Conservation (phyloP, 2,113 vertebrate genomes). For the Austrofundulus limnaeus region DNA sequence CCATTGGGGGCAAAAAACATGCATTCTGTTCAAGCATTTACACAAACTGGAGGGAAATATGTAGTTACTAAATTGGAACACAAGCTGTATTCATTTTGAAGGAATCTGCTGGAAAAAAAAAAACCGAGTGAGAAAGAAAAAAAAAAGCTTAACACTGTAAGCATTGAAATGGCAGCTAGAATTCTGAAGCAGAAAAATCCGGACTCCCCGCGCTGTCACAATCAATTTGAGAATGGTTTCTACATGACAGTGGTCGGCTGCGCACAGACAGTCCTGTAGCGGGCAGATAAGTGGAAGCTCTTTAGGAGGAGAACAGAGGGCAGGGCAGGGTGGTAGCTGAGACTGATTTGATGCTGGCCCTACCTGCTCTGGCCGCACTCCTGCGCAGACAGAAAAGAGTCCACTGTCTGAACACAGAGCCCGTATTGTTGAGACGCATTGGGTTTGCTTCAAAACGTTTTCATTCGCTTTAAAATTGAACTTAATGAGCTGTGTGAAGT, state of each 20-base stretch:
- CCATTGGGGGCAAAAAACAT: constrained; percentile 16
- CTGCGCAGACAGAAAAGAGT: constrained; percentile 55
- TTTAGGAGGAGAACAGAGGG: constrained; percentile 71
- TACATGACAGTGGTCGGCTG: constrained; percentile 66
- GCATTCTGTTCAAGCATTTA: constrained; percentile 56
- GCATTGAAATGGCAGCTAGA: constrained; percentile 52
- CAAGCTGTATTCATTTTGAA: constrained; percentile 64
- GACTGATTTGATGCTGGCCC: constrained; percentile 68
- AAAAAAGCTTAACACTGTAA: constrained; percentile 65
- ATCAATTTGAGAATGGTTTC: constrained; percentile 76
- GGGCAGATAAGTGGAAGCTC: constrained; percentile 79
- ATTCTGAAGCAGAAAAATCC: constrained; percentile 63
- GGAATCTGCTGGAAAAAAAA: constrained; percentile 52
- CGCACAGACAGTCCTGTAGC: constrained; percentile 70
- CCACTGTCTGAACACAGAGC: constrained; percentile 69
- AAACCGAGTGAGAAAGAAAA: constrained; percentile 25
- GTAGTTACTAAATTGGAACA: constrained; percentile 71
- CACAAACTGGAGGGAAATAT: constrained; percentile 68
- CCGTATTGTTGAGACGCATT: constrained; percentile 60
- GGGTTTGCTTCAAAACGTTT: constrained; percentile 63
- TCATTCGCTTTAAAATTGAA: constrained; percentile 63
- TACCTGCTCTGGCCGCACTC: constrained; percentile 69
- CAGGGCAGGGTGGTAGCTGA: constrained; percentile 61
- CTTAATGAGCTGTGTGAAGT: constrained; percentile 46
- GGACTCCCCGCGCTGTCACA: constrained; percentile 63